A percentile compares a stretch with the other conserved stretches of the same genome.
Conservation (phyloP, 2,113 vertebrate species). For the Spea multiplicata region DNA sequence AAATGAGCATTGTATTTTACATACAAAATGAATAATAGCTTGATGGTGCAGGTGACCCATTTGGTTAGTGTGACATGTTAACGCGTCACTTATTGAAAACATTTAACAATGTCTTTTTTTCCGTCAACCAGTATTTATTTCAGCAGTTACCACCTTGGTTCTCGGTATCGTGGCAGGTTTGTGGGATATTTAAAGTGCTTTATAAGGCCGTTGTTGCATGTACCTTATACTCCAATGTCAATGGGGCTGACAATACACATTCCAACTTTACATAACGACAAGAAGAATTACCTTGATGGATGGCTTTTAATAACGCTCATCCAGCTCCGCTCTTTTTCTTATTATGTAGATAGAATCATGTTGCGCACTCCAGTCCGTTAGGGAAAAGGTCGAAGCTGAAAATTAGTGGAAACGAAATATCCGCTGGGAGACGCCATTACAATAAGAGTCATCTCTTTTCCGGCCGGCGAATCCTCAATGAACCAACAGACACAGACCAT, state of each 20-base stretch:
- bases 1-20: too few species aligned
- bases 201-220: conserved; percentile 3
- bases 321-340: background rate
- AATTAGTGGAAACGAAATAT: background rate
- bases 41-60: too few species aligned
- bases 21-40: too few species aligned
- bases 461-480: background rate
- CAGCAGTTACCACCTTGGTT: conserved; percentile 4
- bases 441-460: background rate
- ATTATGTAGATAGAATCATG: background rate
- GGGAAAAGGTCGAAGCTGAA: background rate
- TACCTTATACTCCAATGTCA: conserved; percentile 3
- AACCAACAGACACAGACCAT: background rate
- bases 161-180: conserved; percentile 14
- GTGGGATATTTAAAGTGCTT: conserved; percentile 16
- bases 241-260: conserved; percentile 30
- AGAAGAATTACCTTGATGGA: conserved; percentile 19
- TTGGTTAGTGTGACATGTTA: too few species aligned
- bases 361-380: background rate
- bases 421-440: background rate
- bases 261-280: conserved; percentile 9
- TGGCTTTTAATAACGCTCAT: conserved; percentile 18
- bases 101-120: conserved; percentile 5
- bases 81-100: conserved; percentile 12
- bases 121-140: conserved; percentile 15